Evolutionary conservation across 2,888 invertebrate genomes (phyloP).

Genomic region (Agrochola lota): DNA sequence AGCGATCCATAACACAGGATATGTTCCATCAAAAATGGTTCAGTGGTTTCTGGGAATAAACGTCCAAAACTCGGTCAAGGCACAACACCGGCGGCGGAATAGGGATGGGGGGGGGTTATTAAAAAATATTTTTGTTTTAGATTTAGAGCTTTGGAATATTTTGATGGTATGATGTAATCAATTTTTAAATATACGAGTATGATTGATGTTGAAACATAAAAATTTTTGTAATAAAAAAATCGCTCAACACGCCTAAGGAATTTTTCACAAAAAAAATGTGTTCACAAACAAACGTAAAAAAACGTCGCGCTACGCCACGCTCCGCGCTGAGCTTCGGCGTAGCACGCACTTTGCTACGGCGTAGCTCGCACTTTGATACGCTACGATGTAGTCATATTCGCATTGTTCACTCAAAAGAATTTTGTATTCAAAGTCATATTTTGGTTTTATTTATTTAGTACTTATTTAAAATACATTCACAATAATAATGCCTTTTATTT

Average conservation of each 20-base stretch:
- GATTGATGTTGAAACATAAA: neutral
- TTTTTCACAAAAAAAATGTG: neutral
- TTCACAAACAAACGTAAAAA: neutral
- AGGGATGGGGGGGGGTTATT: too few species aligned
- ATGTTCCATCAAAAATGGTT: slow-evolving; percentile 35
- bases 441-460: neutral
- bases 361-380: neutral
- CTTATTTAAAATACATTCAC: neutral
- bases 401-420: neutral
- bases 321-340: slow-evolving; percentile 1
- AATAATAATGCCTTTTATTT: neutral
- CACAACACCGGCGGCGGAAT: too few species aligned
- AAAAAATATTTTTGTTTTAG: too few species aligned
- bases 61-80: neutral
- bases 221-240: too few species aligned
- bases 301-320: neutral
- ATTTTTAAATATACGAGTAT: too few species aligned
- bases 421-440: neutral
- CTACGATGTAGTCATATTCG: too few species aligned
- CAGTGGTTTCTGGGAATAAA: slow-evolving; percentile 32
- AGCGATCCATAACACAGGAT: slow-evolving; percentile 17
- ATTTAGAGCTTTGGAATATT: neutral
- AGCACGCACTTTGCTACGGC: neutral
- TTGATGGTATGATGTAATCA: too few species aligned
- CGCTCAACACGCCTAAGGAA: too few species aligned